Evolutionary conservation across 2,113 vertebrate species (phyloP), one percentile per base, ranked within the genome.

Genomic region (Hiodon alosoides): DNA sequence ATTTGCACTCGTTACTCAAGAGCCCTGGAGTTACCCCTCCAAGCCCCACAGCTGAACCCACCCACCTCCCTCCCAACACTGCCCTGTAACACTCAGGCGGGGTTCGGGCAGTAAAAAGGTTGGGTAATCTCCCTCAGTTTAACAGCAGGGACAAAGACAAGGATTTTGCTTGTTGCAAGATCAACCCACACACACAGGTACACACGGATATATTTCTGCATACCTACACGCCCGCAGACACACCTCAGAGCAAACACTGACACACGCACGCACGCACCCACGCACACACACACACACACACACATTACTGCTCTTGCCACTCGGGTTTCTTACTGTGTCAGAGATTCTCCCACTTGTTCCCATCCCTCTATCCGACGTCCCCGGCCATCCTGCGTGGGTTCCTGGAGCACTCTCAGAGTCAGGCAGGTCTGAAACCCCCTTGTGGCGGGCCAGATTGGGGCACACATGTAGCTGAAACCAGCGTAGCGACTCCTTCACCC

Each of bases 181-280:
- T 62, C 8, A 8, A 55, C 54, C 4, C 4, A 5, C 54, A 55
- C 8, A 8, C 54, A 55, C 54, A 55, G 4, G 54, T 55, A 55
- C 54, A 55, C 54, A 55, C 4, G 8, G 4, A 55, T 55, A 55
- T 5, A 55, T 55, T n/a, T n/a, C n/a, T n/a, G 8, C 54, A 55
- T 55, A 55, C 54, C 4, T 55, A 55, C 54, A 55, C 54, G 8
- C 54, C 4, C 54, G 8, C 58, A 60, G 10, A 58, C 50, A 55
- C 54, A 71, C 68, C 14, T 50, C 46, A 1, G 60, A n/a, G 17
- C 46, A 53, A 48, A 65, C 11, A 66, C 67, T 48, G 72, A 69
- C 66, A 69, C 64, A 74, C 76, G 78, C 77, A 81, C 72, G 69
- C 3, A 77, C 74, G 71, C 68, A 50, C 31, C 71, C 69, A 53